These are phyloP conservation scores for Drosophila lutescens DNA, from an alignment of 2,888 invertebrate genomes.

Conservation along the genomic window DNA sequence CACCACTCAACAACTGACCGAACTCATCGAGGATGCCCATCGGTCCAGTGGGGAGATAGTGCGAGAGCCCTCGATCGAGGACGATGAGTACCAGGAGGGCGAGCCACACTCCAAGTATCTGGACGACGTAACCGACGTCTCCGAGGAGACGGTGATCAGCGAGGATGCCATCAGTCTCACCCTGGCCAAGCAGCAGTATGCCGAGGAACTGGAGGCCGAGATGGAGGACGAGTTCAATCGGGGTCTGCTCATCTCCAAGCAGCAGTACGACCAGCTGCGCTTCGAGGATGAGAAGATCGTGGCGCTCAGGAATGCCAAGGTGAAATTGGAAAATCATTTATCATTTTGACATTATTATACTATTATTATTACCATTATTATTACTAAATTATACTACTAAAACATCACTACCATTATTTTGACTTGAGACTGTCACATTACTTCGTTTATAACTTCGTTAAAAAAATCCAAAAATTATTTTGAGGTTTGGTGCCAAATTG, in stretches of 20 bases:
- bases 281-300: constrained; percentile 86
- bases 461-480: too few species aligned
- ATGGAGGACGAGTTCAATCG: constrained; percentile 80
- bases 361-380: too few species aligned
- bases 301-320: constrained; percentile 85
- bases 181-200: constrained; percentile 72
- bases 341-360: too few species aligned
- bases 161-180: constrained; percentile 74
- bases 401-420: too few species aligned
- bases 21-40: constrained; percentile 49
- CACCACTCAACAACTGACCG: constrained; percentile 20
- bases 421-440: too few species aligned
- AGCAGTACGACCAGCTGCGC: constrained; percentile 86
- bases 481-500: too few species aligned
- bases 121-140: constrained; percentile 77
- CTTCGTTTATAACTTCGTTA: too few species aligned
- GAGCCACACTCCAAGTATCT: constrained; percentile 54
- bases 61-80: constrained; percentile 44
- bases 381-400: too few species aligned
- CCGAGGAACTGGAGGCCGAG: constrained; percentile 72
- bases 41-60: constrained; percentile 42
- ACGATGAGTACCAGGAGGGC: constrained; percentile 47
- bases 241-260: constrained; percentile 85
- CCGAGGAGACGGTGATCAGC: constrained; percentile 63
- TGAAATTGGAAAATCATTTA: constrained; percentile 68